A percentile compares a stretch with the other conserved stretches of the same genome.
phyloP scores from a whole-genome alignment of 2,888 invertebrate species.

The Drosophila algonquin region DNA sequence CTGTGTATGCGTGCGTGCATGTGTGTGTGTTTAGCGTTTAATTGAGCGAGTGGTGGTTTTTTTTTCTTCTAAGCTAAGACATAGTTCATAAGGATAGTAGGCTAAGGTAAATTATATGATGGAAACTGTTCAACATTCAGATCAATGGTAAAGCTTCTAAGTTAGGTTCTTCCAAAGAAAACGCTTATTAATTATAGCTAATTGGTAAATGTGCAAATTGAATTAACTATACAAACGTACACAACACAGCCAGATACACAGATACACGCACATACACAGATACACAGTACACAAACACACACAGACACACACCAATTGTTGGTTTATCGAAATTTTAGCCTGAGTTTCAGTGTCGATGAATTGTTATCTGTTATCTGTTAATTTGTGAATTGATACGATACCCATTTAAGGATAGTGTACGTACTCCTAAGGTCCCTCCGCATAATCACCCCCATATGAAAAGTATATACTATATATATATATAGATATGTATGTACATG shows the following conservation, averaged over 20 bases:
- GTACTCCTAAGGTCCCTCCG: slow-evolving; percentile 58
- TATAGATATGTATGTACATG: slow-evolving; percentile 24
- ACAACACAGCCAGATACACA: neutral
- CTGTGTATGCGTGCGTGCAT: neutral
- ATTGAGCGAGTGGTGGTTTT: slow-evolving; percentile 7
- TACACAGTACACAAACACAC: slow-evolving; percentile 4
- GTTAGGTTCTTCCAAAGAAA: slow-evolving; percentile 80
- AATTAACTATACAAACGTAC: slow-evolving; percentile 12
- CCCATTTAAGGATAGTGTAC: slow-evolving; percentile 44
- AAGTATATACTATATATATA: slow-evolving; percentile 8
- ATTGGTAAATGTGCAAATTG: slow-evolving; percentile 24
- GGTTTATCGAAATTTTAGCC: slow-evolving; percentile 29
- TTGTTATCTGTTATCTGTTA: slow-evolving; percentile 39
- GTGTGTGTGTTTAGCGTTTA: neutral
- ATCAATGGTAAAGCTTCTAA: slow-evolving; percentile 53
- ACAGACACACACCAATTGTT: slow-evolving; percentile 6
- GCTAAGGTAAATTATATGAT: slow-evolving; percentile 14
- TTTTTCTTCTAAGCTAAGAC: slow-evolving; percentile 14
- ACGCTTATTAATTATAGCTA: slow-evolving; percentile 77
- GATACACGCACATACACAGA: neutral
- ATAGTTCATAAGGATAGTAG: slow-evolving; percentile 19
- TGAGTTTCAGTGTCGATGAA: slow-evolving; percentile 32
- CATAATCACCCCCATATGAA: slow-evolving; percentile 37
- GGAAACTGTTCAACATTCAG: slow-evolving; percentile 42
- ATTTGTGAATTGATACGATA: slow-evolving; percentile 29